These are phyloP conservation scores for Myrmecobius fasciatus DNA, from an alignment of 2,113 vertebrate genomes.

Conservation along the genomic window DNA sequence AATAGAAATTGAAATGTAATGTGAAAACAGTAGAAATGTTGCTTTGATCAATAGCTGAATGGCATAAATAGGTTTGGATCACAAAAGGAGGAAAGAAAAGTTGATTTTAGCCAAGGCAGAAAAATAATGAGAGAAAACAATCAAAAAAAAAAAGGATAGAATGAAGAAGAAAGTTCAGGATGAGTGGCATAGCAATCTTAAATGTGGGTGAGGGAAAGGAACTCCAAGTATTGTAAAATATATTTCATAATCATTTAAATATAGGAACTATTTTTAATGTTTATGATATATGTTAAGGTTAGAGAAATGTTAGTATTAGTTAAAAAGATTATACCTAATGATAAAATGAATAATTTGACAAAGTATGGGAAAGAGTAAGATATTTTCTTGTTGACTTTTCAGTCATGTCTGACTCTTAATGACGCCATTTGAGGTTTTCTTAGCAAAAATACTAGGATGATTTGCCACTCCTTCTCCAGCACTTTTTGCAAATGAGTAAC, in stretches of 20 bases:
- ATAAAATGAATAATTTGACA: background rate
- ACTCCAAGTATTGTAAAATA: background rate
- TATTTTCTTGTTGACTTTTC: background rate
- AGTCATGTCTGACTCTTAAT: background rate
- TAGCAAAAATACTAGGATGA: no score
- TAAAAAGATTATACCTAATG: background rate
- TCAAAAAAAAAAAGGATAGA: background rate
- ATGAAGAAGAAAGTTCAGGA: background rate
- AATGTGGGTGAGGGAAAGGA: background rate
- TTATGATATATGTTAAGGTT: background rate
- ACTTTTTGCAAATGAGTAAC: no score
- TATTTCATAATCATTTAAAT: background rate
- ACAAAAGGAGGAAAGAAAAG: background rate
- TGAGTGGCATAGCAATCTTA: background rate
- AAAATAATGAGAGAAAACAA: background rate
- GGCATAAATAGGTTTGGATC: background rate
- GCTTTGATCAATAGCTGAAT: background rate
- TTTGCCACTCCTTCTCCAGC: no score
- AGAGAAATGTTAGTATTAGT: background rate
- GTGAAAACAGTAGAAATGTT: background rate
- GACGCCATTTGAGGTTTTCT: background rate
- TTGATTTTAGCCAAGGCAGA: background rate
- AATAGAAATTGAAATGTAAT: background rate
- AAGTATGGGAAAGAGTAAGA: background rate
- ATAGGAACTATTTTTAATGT: background rate